phyloP scores from a whole-genome alignment of 2,113 vertebrate species.

The Paramormyrops kingsleyae region DNA sequence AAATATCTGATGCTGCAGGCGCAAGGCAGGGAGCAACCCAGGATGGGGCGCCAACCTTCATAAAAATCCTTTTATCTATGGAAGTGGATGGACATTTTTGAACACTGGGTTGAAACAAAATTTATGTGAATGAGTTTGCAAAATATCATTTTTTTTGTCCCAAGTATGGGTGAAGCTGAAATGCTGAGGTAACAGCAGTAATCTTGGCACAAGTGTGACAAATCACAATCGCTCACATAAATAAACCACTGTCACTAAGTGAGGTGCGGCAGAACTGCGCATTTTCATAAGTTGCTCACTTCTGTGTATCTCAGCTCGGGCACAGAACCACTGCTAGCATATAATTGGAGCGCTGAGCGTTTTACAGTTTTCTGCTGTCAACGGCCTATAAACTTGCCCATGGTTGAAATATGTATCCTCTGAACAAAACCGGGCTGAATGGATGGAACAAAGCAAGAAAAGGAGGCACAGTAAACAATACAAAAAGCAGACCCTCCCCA shows the following conservation, averaged over 20 bases:
- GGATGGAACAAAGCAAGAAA: neutral
- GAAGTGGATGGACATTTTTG: neutral
- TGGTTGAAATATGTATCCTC: conserved; percentile 19
- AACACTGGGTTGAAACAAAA: neutral
- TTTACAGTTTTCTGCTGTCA: conserved; percentile 1
- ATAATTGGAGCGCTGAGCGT: neutral
- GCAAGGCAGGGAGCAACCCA: neutral
- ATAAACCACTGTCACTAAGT: neutral
- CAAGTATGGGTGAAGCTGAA: neutral
- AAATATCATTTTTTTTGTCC: neutral
- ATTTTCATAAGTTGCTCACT: neutral
- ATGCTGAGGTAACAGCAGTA: neutral
- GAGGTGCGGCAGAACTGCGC: neutral
- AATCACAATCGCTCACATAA: neutral
- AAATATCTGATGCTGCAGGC: neutral
- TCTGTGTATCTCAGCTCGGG: neutral
- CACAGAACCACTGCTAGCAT: neutral
- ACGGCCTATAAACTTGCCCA: neutral
- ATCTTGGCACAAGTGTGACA: neutral
- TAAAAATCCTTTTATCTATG: neutral
- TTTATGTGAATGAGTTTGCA: neutral
- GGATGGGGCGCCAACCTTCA: neutral
- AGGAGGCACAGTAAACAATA: neutral
- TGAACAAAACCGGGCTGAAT: neutral
- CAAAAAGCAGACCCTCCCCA: neutral